phyloP scores from a whole-genome alignment of 2,797 vertebrate genomes.

The Pygocentrus nattereri region DNA sequence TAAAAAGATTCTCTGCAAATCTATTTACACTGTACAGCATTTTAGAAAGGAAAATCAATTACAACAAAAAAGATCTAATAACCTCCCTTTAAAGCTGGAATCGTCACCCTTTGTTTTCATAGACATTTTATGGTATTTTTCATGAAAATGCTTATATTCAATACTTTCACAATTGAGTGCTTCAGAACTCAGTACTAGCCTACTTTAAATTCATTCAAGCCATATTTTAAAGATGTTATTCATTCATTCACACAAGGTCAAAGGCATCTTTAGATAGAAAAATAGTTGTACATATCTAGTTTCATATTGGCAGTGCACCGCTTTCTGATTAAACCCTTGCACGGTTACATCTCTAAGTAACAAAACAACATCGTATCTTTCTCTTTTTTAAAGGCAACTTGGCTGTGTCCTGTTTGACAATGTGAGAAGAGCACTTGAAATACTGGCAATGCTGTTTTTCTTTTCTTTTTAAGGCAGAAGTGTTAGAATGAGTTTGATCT shows the following conservation, averaged over 20 bases:
- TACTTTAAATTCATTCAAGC: slow-evolving; percentile 80
- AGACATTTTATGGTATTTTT: slow-evolving; percentile 44
- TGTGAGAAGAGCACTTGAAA: slow-evolving; percentile 42
- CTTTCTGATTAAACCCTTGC: slow-evolving; percentile 82
- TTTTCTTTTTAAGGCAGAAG: slow-evolving; percentile 56
- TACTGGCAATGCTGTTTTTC: slow-evolving; percentile 13
- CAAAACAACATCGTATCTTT: slow-evolving; percentile 51
- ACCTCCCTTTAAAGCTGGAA: slow-evolving; percentile 86
- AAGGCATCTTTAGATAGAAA: slow-evolving; percentile 83
- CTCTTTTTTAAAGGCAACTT: slow-evolving; percentile 50
- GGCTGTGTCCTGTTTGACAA: slow-evolving; percentile 58
- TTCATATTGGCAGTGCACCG: slow-evolving; percentile 87
- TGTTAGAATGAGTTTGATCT: slow-evolving; percentile 43
- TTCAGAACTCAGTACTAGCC: slow-evolving; percentile 76
- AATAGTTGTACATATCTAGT: slow-evolving; percentile 79
- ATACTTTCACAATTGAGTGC: slow-evolving; percentile 82
- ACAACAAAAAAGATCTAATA: slow-evolving; percentile 66
- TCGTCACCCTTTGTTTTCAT: slow-evolving; percentile 64
- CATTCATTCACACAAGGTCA: slow-evolving; percentile 77
- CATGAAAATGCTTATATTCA: slow-evolving; percentile 22
- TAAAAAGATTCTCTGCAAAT: slow-evolving; percentile 85
- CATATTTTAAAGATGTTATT: slow-evolving; percentile 83
- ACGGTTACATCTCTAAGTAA: slow-evolving; percentile 73
- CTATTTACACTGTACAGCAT: slow-evolving; percentile 92
- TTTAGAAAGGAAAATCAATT: slow-evolving; percentile 74